Evolutionary conservation across 2,888 invertebrate species (phyloP).

Genomic region (Dicyrtomina minuta): DNA sequence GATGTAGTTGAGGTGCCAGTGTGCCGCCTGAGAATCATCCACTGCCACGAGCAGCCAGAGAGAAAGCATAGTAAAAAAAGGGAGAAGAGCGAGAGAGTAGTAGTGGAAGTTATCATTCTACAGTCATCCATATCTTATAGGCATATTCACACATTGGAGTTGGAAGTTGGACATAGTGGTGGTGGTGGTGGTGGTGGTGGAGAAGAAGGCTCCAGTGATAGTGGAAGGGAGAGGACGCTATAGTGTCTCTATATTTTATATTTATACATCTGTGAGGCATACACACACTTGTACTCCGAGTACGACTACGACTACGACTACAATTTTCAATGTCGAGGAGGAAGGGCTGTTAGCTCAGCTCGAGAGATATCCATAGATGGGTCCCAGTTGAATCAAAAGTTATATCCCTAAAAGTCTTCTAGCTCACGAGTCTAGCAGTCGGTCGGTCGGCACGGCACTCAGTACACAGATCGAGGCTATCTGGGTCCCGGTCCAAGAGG

Average conservation of each 20-base stretch:
- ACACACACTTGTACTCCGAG: no score
- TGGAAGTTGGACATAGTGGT: no score
- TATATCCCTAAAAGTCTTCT: slow-evolving; percentile 31
- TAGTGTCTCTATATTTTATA: background rate
- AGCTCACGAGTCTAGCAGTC: slow-evolving; percentile 8
- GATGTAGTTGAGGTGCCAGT: slow-evolving; percentile 10
- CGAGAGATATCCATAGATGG: slow-evolving; percentile 13
- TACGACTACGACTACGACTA: no score
- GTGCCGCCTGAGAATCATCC: slow-evolving; percentile 23
- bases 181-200: background rate
- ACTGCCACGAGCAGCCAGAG: background rate
- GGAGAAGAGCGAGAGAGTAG: slow-evolving; percentile 8
- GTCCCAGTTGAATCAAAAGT: slow-evolving; percentile 34
- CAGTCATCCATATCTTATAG: slow-evolving; percentile 1
- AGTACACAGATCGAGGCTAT: slow-evolving; percentile 21
- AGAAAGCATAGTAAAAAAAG: slow-evolving; percentile 3
- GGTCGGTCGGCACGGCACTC: background rate
- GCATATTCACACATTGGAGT: background rate
- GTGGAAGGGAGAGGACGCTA: background rate
- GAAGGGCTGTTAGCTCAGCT: background rate
- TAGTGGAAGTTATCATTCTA: background rate
- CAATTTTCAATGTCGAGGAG: background rate
- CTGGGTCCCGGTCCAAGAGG: slow-evolving; percentile 25
- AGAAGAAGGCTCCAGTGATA: background rate
- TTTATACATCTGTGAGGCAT: no score